phyloP scores from a whole-genome alignment of 1,140 invertebrate genomes.

The Cheumatopsyche charites region DNA sequence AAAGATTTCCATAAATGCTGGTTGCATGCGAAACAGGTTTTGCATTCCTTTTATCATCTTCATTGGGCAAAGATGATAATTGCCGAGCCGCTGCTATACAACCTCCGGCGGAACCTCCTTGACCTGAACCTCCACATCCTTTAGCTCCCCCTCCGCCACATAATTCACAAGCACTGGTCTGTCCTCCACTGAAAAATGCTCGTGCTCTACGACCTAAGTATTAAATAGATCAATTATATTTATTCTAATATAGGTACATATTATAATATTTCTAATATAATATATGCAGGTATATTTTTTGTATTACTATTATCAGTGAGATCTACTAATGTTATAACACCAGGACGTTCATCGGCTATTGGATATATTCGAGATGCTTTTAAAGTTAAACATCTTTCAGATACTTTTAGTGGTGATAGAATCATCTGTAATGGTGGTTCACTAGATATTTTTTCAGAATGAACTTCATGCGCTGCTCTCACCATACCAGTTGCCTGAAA shows the following conservation, averaged over 20 bases:
- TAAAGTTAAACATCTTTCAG: slow-evolving; percentile 57
- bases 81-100: slow-evolving; percentile 18
- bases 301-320: slow-evolving; percentile 57
- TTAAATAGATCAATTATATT: slow-evolving; percentile 2
- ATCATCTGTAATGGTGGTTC: slow-evolving; percentile 51
- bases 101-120: slow-evolving; percentile 25
- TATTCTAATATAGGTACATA: background rate
- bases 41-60: background rate
- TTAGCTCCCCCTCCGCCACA: slow-evolving; percentile 13
- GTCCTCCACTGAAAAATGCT: slow-evolving; percentile 24
- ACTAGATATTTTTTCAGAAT: slow-evolving; percentile 50
- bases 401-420: slow-evolving; percentile 50
- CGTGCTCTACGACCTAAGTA: slow-evolving; percentile 28
- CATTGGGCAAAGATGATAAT: background rate
- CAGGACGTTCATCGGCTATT: slow-evolving; percentile 55
- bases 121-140: slow-evolving; percentile 22
- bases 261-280: slow-evolving; percentile 11
- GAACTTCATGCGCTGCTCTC: slow-evolving; percentile 50
- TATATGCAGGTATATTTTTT: background rate
- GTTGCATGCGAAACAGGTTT: background rate
- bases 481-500: slow-evolving; percentile 51
- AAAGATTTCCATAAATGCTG: background rate
- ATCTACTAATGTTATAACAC: slow-evolving; percentile 55
- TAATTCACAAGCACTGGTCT: slow-evolving; percentile 18
- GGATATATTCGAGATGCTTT: slow-evolving; percentile 55